These are phyloP conservation scores for Cnemophilus loriae DNA, from an alignment of 2,113 vertebrate species.

Conservation along the genomic window DNA sequence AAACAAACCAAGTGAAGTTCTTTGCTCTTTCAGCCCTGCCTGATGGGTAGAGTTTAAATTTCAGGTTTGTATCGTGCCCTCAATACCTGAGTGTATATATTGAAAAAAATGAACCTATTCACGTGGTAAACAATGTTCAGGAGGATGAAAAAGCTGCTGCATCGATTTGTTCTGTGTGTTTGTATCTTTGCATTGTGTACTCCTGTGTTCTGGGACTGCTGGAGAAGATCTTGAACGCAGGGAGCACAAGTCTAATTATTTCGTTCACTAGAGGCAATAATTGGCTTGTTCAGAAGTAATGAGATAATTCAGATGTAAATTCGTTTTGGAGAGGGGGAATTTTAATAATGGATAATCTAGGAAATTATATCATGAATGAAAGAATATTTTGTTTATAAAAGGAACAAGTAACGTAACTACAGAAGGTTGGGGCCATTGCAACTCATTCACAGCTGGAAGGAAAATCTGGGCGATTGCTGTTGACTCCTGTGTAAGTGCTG, in stretches of 20 bases:
- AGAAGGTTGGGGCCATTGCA: conserved; percentile 27
- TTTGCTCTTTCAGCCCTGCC: background rate
- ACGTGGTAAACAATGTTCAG: background rate
- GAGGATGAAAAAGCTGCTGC: background rate
- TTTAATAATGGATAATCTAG: conserved; percentile 72
- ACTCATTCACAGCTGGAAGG: conserved; percentile 22
- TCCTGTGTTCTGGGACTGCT: background rate
- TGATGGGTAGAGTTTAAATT: background rate
- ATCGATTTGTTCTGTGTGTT: background rate
- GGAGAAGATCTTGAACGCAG: background rate
- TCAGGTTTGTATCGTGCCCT: fast-evolving
- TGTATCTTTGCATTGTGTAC: background rate
- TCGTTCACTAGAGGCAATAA: conserved; percentile 61
- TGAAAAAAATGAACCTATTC: background rate
- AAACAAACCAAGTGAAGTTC: background rate
- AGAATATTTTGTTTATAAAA: conserved; percentile 57
- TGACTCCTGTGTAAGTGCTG: background rate
- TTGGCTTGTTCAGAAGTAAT: conserved; percentile 70
- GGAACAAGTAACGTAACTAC: conserved; percentile 17
- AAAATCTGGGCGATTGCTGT: background rate
- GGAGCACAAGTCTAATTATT: conserved; percentile 61
- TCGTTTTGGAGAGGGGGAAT: conserved; percentile 62
- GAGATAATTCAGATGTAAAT: conserved; percentile 75
- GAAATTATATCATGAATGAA: conserved; percentile 55
- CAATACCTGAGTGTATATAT: too few relatives aligned